These are phyloP conservation scores for Corydoras maculifer DNA, from an alignment of 2,113 vertebrate genomes.

Conservation along the genomic window DNA sequence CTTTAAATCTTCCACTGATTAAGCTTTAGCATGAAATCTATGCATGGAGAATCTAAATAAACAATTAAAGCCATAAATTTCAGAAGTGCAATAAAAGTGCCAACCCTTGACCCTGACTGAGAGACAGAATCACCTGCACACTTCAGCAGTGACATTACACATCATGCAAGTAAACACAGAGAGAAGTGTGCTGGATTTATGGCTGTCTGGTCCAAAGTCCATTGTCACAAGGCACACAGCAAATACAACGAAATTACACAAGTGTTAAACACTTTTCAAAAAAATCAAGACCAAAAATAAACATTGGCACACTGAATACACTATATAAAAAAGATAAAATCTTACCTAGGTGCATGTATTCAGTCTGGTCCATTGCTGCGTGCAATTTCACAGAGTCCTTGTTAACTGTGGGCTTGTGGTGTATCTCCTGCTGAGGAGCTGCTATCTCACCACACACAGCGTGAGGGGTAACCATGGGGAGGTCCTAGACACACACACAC, in stretches of 20 bases:
- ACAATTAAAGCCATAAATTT: slow-evolving; percentile 66
- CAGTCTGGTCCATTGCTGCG: slow-evolving; percentile 63
- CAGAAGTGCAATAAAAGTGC: slow-evolving; percentile 72
- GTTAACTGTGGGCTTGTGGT: slow-evolving; percentile 2
- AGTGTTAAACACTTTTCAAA: too few species aligned
- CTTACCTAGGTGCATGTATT: slow-evolving; percentile 71
- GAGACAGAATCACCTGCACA: slow-evolving; percentile 60
- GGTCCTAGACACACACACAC: not conserved
- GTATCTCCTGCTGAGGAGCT: slow-evolving; percentile 19
- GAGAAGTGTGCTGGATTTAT: slow-evolving; percentile 45
- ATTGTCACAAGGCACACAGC: slow-evolving; percentile 30
- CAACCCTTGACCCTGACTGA: slow-evolving; percentile 73
- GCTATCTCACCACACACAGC: slow-evolving; percentile 13
- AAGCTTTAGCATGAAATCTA: slow-evolving; percentile 18
- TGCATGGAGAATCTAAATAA: slow-evolving; percentile 36
- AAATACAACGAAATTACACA: slow-evolving; percentile 11
- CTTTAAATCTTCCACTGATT: not conserved
- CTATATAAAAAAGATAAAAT: slow-evolving; percentile 33
- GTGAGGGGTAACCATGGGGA: slow-evolving; percentile 1
- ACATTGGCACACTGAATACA: not conserved
- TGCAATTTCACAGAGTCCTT: too few species aligned
- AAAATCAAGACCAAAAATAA: too few species aligned
- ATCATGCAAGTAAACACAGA: slow-evolving; percentile 38
- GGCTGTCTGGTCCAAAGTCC: slow-evolving; percentile 46
- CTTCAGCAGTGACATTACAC: slow-evolving; percentile 47